phyloP scores from a whole-genome alignment of 2,888 invertebrate genomes.

The Noctua comes region DNA sequence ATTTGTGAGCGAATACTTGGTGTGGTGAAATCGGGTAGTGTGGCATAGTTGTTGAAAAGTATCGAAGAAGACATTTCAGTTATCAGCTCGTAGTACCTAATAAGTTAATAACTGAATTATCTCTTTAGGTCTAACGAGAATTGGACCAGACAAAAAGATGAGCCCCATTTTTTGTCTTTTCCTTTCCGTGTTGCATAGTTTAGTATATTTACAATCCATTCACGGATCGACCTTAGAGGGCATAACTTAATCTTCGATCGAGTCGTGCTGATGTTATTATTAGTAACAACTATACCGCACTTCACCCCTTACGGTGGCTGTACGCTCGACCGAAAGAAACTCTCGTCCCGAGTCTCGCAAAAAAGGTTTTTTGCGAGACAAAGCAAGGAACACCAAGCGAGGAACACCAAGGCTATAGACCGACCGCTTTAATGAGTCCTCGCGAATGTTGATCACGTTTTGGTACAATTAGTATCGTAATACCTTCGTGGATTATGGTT shows the following conservation, averaged over 20 bases:
- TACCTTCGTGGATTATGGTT: no score
- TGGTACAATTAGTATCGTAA: no score
- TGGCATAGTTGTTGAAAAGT: slow-evolving; percentile 23
- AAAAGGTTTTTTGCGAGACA: no score
- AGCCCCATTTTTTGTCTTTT: neutral
- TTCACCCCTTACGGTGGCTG: neutral
- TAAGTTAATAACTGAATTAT: neutral
- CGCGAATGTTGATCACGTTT: no score
- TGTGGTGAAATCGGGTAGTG: slow-evolving; percentile 1
- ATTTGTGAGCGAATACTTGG: slow-evolving; percentile 36
- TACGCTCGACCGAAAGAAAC: neutral
- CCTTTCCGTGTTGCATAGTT: neutral
- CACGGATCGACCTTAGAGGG: neutral
- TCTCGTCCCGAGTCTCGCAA: neutral
- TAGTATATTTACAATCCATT: neutral
- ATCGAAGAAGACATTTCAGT: neutral
- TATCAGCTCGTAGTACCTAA: neutral
- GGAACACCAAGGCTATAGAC: neutral
- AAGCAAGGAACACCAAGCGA: no score
- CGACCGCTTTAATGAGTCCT: no score
- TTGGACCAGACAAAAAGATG: neutral
- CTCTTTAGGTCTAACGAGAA: neutral
- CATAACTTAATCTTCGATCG: neutral
- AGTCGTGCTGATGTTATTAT: neutral
- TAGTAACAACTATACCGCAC: neutral